A percentile compares a stretch with the other conserved stretches of the same genome.
Evolutionary conservation across 2,797 vertebrate species (phyloP).

Genomic region (Chelon labrosus): DNA sequence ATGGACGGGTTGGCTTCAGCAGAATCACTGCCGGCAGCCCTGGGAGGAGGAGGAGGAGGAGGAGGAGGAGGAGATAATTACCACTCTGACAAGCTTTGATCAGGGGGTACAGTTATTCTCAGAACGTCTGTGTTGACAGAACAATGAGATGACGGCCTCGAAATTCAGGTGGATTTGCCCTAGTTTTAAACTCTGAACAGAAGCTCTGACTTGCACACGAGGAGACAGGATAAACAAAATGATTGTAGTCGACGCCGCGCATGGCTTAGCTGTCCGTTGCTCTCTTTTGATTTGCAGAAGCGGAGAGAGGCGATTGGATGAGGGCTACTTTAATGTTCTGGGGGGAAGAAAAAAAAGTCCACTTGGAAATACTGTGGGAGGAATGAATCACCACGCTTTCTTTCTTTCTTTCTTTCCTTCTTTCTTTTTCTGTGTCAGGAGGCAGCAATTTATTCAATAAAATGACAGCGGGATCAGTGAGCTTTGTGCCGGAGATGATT

Average conservation of each 20-base stretch:
- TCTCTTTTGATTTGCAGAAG: conserved; percentile 48
- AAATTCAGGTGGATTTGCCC: conserved; percentile 51
- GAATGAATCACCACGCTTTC: conserved; percentile 68
- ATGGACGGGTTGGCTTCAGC: conserved; percentile 71
- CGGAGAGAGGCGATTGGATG: conserved; percentile 41
- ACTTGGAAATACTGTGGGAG: conserved; percentile 65
- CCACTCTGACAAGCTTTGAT: conserved; percentile 84
- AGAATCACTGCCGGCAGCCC: conserved; percentile 68
- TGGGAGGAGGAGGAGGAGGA: neutral
- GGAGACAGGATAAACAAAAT: conserved; percentile 50
- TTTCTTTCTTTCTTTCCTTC: conserved; percentile 25
- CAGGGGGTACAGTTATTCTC: conserved; percentile 73
- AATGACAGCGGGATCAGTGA: conserved; percentile 45
- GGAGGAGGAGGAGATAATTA: conserved; percentile 72
- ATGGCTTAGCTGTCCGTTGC: conserved; percentile 34
- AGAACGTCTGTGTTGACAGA: conserved; percentile 73
- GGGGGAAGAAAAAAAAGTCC: neutral
- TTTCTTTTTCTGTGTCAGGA: conserved; percentile 6
- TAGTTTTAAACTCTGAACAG: conserved; percentile 62
- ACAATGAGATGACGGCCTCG: conserved; percentile 67
- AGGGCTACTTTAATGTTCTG: conserved; percentile 37
- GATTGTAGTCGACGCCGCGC: conserved; percentile 30
- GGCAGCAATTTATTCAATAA: conserved; percentile 54
- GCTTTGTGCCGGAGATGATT: conserved; percentile 25
- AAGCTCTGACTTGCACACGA: conserved; percentile 41